A percentile compares a stretch with the other conserved stretches of the same genome.
phyloP scores from a whole-genome alignment of 2,888 invertebrate genomes.

The Apodemia arnacis region DNA sequence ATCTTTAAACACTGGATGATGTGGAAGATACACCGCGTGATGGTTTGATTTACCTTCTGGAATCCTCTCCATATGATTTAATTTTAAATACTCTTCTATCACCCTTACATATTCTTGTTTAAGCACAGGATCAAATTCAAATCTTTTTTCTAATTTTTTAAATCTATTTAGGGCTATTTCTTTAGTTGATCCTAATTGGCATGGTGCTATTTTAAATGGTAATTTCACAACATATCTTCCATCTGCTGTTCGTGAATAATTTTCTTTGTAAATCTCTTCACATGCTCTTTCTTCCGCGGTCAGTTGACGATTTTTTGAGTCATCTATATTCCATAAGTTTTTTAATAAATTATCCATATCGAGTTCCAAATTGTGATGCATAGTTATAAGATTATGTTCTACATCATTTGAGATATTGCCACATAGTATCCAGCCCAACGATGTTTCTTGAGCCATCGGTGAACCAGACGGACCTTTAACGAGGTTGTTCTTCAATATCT shows the following conservation, averaged over 20 bases:
- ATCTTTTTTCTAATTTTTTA: conserved; percentile 11
- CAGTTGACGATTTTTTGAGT: neutral
- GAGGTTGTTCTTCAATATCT: conserved; percentile 11
- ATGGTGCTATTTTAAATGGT: neutral
- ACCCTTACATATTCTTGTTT: conserved; percentile 27
- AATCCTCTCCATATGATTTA: conserved; percentile 37
- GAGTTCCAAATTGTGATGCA: neutral
- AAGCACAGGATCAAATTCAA: neutral
- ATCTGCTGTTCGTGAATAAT: neutral
- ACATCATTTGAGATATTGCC: conserved; percentile 17
- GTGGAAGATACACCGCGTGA: conserved; percentile 46
- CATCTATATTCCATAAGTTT: neutral
- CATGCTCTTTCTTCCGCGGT: conserved; percentile 26
- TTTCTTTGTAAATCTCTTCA: conserved; percentile 17
- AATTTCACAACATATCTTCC: neutral
- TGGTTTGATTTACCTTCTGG: neutral
- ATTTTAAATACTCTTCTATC: conserved; percentile 35
- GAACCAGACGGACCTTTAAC: conserved; percentile 12
- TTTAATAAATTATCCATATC: conserved; percentile 4
- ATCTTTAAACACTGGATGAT: conserved; percentile 73
- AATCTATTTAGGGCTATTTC: conserved; percentile 32
- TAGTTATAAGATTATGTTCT: neutral
- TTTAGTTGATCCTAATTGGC: conserved; percentile 3
- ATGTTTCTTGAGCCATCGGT: conserved; percentile 47
- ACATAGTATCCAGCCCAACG: conserved; percentile 55